These are phyloP conservation scores for Dascillus cervinus DNA, from an alignment of 2,888 invertebrate genomes.

Conservation along the genomic window DNA sequence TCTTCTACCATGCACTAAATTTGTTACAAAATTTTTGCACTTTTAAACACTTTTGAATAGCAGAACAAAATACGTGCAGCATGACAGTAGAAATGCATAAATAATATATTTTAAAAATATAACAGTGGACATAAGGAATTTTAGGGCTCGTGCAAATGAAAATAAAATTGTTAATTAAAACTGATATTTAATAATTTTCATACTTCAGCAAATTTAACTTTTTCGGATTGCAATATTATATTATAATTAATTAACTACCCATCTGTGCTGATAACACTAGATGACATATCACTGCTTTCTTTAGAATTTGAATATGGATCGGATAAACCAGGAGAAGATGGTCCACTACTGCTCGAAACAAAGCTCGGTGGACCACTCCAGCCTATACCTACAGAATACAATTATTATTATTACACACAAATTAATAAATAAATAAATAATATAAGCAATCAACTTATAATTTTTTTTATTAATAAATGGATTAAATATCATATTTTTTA, in stretches of 20 bases:
- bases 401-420: not conserved
- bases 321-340: slow-evolving; percentile 67
- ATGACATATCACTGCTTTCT: slow-evolving; percentile 53
- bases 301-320: slow-evolving; percentile 51
- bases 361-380: slow-evolving; percentile 85
- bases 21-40: no score
- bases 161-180: no score
- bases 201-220: no score
- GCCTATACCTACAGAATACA: slow-evolving; percentile 42
- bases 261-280: slow-evolving; percentile 56
- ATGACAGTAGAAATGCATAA: no score
- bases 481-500: not conserved
- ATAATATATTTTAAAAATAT: no score
- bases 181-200: no score
- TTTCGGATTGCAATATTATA: no score
- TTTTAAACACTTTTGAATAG: no score
- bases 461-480: not conserved
- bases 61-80: no score
- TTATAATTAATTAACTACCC: slow-evolving; percentile 41
- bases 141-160: no score
- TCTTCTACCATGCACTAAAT: no score
- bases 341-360: slow-evolving; percentile 70
- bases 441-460: not conserved
- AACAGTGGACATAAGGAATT: no score
- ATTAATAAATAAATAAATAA: not conserved